Evolutionary conservation across 2,797 vertebrate genomes (phyloP), one percentile per base, ranked within the genome.

Genomic region (Acrocephalus scirpaceus): DNA sequence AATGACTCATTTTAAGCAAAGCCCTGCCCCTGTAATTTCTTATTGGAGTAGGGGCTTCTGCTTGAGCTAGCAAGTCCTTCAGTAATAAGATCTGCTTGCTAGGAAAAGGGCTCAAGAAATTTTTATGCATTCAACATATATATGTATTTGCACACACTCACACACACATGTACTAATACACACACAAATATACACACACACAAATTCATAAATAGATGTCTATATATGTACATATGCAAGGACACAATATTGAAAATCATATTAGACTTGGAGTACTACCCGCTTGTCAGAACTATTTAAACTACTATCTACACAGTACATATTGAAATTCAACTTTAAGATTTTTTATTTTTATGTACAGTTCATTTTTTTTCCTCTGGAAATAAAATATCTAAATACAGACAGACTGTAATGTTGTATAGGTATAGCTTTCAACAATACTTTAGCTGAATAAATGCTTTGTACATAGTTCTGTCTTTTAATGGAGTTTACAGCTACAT

Each of bases 351-450:
- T 98, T 98, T 99, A 98, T 99, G 95, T 99, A 99, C 98, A 99
- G 97, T 97, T 98, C 96, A 97, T 97, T 95, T 80, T 94, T 94
- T 82, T 88, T 86, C 96, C 92, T 98, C 97, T 97, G 98, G 98
- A 99, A 99, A 99, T 98, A 98, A 99, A 99, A 98, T 98, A 97
- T 98, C 98, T 98, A 98, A 98, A 98, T 98, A 99, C 98, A 98
- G 98, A 98, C 98, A 98, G 98, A 98, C 97, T 97, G 98, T 98
- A 99, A 98, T 98, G 98, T 98, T 97, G 98, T 98, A 99, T 99
- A 99, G 99, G 98, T 98, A 98, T 98, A 98, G 97, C 93, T 98
- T 98, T 98, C 98, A 98, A 99, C 98, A 98, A 98, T 98, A 98
- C 98, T 98, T 98, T 94, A 98, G 97, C 97, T 97, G 98, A 98